These are phyloP conservation scores for Mormyrops attenuatus DNA, from an alignment of 2,797 vertebrate species.

Conservation along the genomic window DNA sequence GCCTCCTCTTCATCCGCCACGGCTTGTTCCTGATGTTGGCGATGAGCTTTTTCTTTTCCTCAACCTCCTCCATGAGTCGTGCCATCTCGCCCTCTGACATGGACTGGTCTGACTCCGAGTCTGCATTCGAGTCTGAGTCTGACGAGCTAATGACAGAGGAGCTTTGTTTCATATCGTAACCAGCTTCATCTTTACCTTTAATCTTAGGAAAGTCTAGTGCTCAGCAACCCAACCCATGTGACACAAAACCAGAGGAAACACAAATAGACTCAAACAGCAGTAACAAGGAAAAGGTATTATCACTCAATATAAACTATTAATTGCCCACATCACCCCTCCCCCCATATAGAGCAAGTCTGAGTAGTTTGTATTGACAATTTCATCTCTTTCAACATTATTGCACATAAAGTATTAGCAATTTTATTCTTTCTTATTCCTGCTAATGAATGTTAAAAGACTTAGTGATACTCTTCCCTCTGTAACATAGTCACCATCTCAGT, in stretches of 20 bases:
- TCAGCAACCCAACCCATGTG: neutral
- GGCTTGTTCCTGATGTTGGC: constrained; percentile 85
- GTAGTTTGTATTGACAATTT: neutral
- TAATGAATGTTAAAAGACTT: neutral
- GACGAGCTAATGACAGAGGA: constrained; percentile 10
- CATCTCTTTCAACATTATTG: neutral
- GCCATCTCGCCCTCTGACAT: constrained; percentile 84
- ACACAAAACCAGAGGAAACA: neutral
- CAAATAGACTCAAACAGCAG: neutral
- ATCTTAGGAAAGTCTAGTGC: neutral
- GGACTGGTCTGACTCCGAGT: constrained; percentile 62
- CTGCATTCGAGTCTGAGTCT: constrained; percentile 41
- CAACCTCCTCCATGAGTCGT: constrained; percentile 82
- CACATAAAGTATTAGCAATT: neutral
- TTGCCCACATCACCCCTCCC: neutral
- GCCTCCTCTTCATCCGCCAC: constrained; percentile 87
- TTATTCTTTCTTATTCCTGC: neutral
- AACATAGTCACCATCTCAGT: neutral
- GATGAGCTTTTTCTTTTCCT: constrained; percentile 94
- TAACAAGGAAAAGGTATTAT: neutral
- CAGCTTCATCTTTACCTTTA: neutral
- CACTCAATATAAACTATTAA: neutral
- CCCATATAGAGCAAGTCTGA: neutral
- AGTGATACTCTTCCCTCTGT: neutral
- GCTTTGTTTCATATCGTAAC: neutral